Conservation (phyloP, 2,888 invertebrate genomes). For the Eupeodes latifasciatus region DNA sequence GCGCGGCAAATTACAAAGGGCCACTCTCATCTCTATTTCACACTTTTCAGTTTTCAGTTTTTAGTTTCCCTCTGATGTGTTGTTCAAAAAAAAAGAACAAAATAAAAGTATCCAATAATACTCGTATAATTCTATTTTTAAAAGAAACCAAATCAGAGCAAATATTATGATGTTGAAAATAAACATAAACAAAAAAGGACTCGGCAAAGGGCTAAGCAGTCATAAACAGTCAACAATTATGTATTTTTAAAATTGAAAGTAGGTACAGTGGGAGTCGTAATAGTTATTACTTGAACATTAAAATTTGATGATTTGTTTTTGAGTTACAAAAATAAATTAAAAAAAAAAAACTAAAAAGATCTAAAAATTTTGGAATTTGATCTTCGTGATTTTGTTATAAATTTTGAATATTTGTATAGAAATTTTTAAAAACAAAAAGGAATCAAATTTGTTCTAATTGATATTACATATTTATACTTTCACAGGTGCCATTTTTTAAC, state of each 20-base stretch:
- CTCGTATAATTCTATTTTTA: conserved; percentile 37
- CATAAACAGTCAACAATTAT: background rate
- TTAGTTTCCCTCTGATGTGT: background rate
- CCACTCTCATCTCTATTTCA: conserved; percentile 26
- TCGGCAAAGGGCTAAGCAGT: background rate
- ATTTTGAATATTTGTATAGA: too few relatives aligned
- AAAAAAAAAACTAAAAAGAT: too few relatives aligned
- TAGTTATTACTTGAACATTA: background rate
- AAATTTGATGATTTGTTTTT: background rate
- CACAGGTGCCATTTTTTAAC: too few relatives aligned
- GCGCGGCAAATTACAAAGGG: conserved; percentile 37
- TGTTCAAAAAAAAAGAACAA: background rate
- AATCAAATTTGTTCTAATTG: too few relatives aligned
- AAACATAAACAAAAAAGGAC: conserved; percentile 62
- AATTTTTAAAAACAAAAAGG: too few relatives aligned
- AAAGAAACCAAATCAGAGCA: conserved; percentile 44
- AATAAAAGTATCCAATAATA: background rate
- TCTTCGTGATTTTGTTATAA: too few relatives aligned
- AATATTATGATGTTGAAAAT: conserved; percentile 59
- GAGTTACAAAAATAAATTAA: too few relatives aligned
- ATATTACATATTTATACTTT: too few relatives aligned
- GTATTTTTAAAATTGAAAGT: background rate
- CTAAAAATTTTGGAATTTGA: too few relatives aligned
- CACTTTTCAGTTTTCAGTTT: conserved; percentile 6
- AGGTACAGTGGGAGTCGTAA: background rate